Base-by-base conservation (phyloP, 2,797 vertebrate genomes). In the Dendrocincla fuliginosa region DNA sequence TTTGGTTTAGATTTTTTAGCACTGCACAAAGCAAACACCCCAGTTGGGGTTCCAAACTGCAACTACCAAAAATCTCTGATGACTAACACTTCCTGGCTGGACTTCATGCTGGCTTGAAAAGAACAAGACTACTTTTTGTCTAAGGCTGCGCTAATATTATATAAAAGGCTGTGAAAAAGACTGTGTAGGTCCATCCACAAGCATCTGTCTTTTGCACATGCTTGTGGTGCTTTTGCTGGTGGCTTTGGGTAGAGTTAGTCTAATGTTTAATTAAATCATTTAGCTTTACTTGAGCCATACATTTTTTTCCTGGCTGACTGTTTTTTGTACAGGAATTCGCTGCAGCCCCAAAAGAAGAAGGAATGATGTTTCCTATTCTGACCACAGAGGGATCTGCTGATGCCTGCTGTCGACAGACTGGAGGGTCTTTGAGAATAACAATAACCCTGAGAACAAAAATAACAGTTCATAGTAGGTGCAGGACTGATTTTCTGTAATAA, bases 21-120 rank as follows among this genome's bases (percentile, higher is more conserved):
- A 44, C 25, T 49, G 68, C 59, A 84, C 57, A 93, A 94, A 93
- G 57, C 84, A 96, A 95, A 92, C 47, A 69, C 79, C 79, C 55
- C 44, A 53, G 50, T 5, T 93, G 91, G 87, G 89, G 52, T 86
- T 96, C 94, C 87, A 95, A 94, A 93, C 94, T 95, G 84, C 89
- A 88, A 67, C 92, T 88, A 96, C 94, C 93, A 90, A 88, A 91
- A 90, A 46, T 91, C 89, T 90, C 85, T 35, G 87, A 91, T 97
- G 96, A 96, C 92, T 95, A 95, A 96, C 39, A 2, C 94, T 96
- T 93, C 85, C 93, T 95, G 92, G 87, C 96, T 90, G 30, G 37
- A 46, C 94, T 95, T 95, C 87, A 33, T 50, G 85, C 83, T 93
- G 83, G 47, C 93, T 96, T 70, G 77, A 39, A 86, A 92, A 92